Evolutionary conservation across 2,113 vertebrate genomes (phyloP).

Genomic region (Bubo scandiacus): DNA sequence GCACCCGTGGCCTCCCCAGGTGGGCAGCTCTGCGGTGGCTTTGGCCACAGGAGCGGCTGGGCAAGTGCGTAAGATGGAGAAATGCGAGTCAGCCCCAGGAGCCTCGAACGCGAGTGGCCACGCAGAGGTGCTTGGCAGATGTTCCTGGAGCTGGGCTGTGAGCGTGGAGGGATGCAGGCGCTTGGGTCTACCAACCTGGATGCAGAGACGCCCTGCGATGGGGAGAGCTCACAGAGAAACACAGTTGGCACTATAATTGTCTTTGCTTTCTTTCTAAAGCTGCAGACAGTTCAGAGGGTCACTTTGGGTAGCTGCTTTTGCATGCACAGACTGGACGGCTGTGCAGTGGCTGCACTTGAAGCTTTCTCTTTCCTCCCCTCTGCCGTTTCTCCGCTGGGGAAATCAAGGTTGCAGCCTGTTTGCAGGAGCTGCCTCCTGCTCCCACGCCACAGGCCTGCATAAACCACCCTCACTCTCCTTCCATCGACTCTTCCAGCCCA

Average conservation of each 20-base stretch:
- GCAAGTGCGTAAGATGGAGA: not conserved
- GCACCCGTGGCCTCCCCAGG: not conserved
- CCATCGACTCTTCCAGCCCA: not conserved
- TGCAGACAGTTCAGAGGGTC: not conserved
- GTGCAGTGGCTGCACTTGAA: not conserved
- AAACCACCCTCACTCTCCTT: not conserved
- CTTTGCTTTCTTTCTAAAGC: not conserved
- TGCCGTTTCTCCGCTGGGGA: rapidly evolving
- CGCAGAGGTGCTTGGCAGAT: not conserved
- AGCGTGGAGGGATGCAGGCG: not conserved
- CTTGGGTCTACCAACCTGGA: rapidly evolving
- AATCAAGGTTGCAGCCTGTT: not conserved
- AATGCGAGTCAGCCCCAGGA: not conserved
- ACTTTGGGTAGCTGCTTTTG: not conserved
- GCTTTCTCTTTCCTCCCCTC: not conserved
- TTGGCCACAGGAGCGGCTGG: not conserved
- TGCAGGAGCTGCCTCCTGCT: not conserved
- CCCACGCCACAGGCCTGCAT: rapidly evolving
- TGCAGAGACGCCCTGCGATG: rapidly evolving
- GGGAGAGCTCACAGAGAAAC: not conserved
- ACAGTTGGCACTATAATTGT: rapidly evolving
- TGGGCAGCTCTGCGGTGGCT: not conserved
- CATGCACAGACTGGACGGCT: not conserved
- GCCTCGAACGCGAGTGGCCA: rapidly evolving
- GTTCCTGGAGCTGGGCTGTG: not conserved